phyloP scores from a whole-genome alignment of 1,140 invertebrate species.

The Pomacea maculata region DNA sequence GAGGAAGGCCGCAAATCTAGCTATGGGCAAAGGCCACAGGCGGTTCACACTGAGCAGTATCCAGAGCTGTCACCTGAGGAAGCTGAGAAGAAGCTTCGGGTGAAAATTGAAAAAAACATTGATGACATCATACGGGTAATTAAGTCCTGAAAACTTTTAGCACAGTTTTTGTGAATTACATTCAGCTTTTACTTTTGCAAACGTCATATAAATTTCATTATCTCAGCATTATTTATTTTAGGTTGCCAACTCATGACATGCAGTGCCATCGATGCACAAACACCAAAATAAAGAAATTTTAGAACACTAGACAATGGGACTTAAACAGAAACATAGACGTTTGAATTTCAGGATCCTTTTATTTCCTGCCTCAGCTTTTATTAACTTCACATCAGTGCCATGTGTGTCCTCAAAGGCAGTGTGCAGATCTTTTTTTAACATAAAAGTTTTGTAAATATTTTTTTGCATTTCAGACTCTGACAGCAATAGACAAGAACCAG shows the following conservation, averaged over 20 bases:
- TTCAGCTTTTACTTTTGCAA: neutral
- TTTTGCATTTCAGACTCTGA: constrained; percentile 51
- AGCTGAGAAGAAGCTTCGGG: constrained; percentile 49
- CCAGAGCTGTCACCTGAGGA: constrained; percentile 43
- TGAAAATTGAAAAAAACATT: constrained; percentile 43
- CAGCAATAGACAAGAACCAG: constrained; percentile 56
- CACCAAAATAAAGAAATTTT: no score
- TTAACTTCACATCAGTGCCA: neutral
- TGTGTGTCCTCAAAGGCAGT: neutral
- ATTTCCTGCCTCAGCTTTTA: neutral
- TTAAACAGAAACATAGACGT: no score
- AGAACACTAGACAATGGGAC: no score
- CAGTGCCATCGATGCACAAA: no score
- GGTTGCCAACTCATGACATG: no score
- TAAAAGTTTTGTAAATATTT: neutral
- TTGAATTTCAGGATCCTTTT: neutral
- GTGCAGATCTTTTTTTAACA: neutral
- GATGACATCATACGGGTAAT: constrained; percentile 50
- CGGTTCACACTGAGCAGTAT: constrained; percentile 45
- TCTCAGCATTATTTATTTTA: neutral
- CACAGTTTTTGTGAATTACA: neutral
- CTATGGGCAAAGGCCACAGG: constrained; percentile 45
- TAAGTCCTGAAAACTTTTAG: neutral
- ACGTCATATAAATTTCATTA: neutral
- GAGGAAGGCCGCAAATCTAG: constrained; percentile 58